Evolutionary conservation across 92 coral and sea anemone species (phyloP), one percentile per base, ranked within the genome.

Genomic region (Epizoanthus scotinus): DNA sequence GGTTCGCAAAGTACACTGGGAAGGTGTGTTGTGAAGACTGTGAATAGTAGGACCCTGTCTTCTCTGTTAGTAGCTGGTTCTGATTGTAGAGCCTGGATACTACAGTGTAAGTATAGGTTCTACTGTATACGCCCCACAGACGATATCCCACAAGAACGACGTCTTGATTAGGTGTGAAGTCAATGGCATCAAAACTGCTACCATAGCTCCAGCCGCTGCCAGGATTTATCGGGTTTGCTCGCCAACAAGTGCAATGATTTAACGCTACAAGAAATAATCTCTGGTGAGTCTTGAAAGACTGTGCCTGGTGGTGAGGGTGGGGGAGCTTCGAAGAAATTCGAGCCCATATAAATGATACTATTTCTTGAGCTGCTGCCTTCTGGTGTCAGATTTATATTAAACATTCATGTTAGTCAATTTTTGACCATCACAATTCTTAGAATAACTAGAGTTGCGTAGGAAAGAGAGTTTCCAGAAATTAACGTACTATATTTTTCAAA

Each of bases 11-110:
- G 72, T 57, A 63, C 83, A 84, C 87, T 56, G 79, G 70, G 63
- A 77, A 84, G 40, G 87, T 84, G 3, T 67, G 3, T 0, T 20
- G 68, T 12, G 56, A 22, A 19, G 62, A 84, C 17, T 49, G 71
- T 22, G 84, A 73, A 59, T 26, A 38, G 67, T 67, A 84, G 36
- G 78, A 66, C n/a, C 87, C 87, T 66, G 71, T 84, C 65, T 57
- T 84, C 26, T 84, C 69, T 26, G 84, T 54, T 38, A 84, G 61
- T 61, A 84, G 40, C 34, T 72, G 71, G 63, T 73, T 77, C 61
- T 82, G 78, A 27, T 61, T 64, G 49, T 84, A 84, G 60, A 84
- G 70, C 24, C 87, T 53, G 27, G 81, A 65, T 69, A 58, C 52
- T 25, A 78, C 84, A 20, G 60, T 70, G 68, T 54, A 69, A 4